Base-by-base conservation (phyloP, 2,888 invertebrate genomes). In the Beris morrisii region DNA sequence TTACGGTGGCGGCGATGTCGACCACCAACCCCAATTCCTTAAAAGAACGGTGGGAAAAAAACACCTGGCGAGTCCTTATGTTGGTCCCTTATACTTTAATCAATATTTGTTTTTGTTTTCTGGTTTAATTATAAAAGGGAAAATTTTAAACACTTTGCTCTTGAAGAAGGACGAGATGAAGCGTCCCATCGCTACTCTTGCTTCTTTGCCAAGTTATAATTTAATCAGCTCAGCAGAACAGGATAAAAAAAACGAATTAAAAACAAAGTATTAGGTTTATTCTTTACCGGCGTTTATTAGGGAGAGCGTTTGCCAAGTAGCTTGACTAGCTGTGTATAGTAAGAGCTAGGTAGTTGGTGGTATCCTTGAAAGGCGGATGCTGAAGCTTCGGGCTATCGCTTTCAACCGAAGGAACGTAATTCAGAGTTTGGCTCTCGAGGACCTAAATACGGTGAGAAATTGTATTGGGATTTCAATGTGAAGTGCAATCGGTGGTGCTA, bases 81-180 rank as follows among this genome's bases (percentile, higher is more conserved):
- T 50, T 38, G 52, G 50, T 61, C 50, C 61, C 61, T 61, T 61
- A 61, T 50, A 61, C 61, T 61, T 61, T 61, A 61, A 61, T 61
- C 61, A 61, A 61, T 61, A 61, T 38, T 52, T 38, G 31, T 61
- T 50, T 50, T 59, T 59, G 46, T 46, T 61, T 61, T 38, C 38
- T 61, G 61, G 31, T 61, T 61, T 61, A 61, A 61, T 61, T 61
- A 61, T 50, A 61, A 61, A 50, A 52, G 61, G 52, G 50, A 61
- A 61, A 50, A 50, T 61, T 61, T 50, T 61, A 61, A 61, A 61
- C 61, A 61, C 61, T 31, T 61, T 61, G 53, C 50, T 50, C 61
- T 50, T 61, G 61, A 44, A 50, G 50, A 38, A 38, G 46, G 58
- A 58, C 43, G 43, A 56, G 22, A 38, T 38, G 56, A 13, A 50